Evolutionary conservation across 2,113 vertebrate species (phyloP).

Genomic region (Menura novaehollandiae): DNA sequence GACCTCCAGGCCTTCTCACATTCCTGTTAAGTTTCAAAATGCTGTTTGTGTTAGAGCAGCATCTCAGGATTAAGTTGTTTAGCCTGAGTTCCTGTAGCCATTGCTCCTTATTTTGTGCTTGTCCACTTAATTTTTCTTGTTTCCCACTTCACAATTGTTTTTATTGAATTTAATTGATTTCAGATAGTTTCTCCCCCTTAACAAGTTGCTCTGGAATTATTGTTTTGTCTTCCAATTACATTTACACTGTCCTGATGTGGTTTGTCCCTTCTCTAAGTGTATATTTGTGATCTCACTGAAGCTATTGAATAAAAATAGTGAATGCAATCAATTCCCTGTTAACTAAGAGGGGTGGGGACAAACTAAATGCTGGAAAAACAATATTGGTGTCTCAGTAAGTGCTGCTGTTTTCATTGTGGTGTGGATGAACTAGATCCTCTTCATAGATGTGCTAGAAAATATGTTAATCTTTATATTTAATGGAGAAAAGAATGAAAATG

Average conservation of each 20-base stretch:
- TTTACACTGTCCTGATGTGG: neutral
- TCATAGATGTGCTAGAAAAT: neutral
- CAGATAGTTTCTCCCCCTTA: neutral
- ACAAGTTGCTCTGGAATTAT: neutral
- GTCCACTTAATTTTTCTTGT: neutral
- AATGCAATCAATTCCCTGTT: neutral
- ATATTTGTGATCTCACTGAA: neutral
- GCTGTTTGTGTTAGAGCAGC: neutral
- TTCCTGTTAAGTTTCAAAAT: neutral
- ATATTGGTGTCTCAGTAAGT: neutral
- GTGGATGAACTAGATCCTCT: neutral
- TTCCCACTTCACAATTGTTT: neutral
- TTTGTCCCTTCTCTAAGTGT: neutral
- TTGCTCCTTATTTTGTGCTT: neutral
- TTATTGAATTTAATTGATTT: slow-evolving; percentile 38
- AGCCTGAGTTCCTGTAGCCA: neutral
- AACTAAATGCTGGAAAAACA: neutral
- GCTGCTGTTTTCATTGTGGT: neutral
- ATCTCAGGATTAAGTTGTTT: neutral
- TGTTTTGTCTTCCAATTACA: neutral
- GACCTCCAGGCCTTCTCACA: neutral
- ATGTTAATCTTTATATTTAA: neutral
- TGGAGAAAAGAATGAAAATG: neutral
- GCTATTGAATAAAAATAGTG: neutral
- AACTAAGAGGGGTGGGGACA: neutral